Percentiles rank a stretch among this genome's conserved stretches.
Conservation (phyloP, 1,140 invertebrate species). For the Aphis craccivora region DNA sequence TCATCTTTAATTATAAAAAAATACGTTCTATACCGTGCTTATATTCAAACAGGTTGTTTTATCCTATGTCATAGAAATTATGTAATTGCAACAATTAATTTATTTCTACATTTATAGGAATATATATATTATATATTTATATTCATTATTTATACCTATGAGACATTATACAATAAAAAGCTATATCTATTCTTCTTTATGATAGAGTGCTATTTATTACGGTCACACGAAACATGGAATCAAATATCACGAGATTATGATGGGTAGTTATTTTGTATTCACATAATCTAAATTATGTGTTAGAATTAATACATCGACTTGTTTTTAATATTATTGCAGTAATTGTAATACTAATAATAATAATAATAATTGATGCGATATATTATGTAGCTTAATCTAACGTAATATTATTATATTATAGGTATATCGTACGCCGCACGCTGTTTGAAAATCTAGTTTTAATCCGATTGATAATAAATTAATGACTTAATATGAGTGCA, state of each 20-base stretch:
- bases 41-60: not conserved
- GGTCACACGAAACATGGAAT: not conserved
- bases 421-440: too few species aligned
- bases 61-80: not conserved
- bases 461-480: not conserved
- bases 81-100: not conserved
- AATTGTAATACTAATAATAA: not conserved
- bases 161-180: not conserved
- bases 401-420: not conserved
- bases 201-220: not conserved
- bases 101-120: not conserved
- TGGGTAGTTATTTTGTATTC: not conserved
- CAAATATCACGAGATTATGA: not conserved
- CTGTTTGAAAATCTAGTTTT: slow-evolving; percentile 15
- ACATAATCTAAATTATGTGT: slow-evolving; percentile 5
- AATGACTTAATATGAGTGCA: not conserved
- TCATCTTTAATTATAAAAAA: not conserved
- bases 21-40: not conserved
- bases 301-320: not conserved
- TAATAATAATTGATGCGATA: slow-evolving; percentile 11
- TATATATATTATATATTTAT: not conserved
- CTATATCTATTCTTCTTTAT: not conserved
- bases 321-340: not conserved
- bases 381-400: not conserved
- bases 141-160: not conserved